Conservation (phyloP, 2,888 invertebrate species). For the Cosmopolites sordidus region DNA sequence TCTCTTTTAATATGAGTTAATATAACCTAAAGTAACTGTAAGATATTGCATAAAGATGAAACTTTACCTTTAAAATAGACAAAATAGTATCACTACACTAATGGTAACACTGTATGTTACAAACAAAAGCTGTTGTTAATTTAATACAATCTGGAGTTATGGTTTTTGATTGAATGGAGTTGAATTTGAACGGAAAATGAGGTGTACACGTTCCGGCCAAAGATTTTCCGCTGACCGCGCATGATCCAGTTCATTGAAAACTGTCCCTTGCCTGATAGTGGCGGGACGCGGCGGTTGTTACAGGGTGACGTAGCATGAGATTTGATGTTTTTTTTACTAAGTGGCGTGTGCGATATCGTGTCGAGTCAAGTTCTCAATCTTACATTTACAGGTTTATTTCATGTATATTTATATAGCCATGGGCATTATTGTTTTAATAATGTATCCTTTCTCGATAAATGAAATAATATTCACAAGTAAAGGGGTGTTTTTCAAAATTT, state of each 20-base stretch:
- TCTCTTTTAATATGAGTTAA: too few relatives aligned
- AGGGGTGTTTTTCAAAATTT: too few relatives aligned
- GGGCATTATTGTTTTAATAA: too few relatives aligned
- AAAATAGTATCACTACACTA: not conserved
- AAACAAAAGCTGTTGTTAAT: not conserved
- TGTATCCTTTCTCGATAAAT: too few relatives aligned
- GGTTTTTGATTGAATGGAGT: conserved; percentile 2
- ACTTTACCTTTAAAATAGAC: not conserved
- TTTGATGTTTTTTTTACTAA: not conserved
- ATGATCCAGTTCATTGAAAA: conserved; percentile 23
- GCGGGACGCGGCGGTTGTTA: conserved; percentile 8
- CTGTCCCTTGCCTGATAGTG: not conserved
- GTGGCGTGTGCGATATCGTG: not conserved
- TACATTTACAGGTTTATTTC: too few relatives aligned
- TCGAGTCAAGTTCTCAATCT: too few relatives aligned
- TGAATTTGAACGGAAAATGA: conserved; percentile 10
- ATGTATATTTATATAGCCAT: too few relatives aligned
- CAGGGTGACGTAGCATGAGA: conserved; percentile 13
- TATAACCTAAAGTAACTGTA: conserved; percentile 2
- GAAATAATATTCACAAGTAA: too few relatives aligned
- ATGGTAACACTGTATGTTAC: not conserved
- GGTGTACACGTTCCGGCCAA: conserved; percentile 7
- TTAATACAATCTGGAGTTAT: not conserved
- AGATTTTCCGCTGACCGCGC: conserved; percentile 17
- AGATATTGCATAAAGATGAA: not conserved